Percentiles rank a stretch among this genome's conserved stretches.
phyloP scores from a whole-genome alignment of 1,140 invertebrate genomes.

The Drosophila eugracilis region DNA sequence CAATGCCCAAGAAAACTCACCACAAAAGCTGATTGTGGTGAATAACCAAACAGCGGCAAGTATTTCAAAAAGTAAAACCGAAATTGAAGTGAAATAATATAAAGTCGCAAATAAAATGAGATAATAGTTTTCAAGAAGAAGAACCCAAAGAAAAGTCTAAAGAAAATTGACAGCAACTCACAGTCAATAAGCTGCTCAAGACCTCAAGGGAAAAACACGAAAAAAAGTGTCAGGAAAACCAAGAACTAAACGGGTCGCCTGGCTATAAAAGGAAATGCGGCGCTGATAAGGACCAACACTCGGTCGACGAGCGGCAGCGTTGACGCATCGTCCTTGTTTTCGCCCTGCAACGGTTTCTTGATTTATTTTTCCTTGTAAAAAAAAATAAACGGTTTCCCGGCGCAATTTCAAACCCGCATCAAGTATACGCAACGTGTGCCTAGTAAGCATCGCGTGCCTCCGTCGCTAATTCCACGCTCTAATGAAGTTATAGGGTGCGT shows the following conservation, averaged over 20 bases:
- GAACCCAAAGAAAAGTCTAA: not conserved
- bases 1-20: slow-evolving; percentile 20
- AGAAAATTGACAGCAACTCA: no score
- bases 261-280: slow-evolving; percentile 83
- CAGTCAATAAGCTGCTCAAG: no score
- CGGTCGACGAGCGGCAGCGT: slow-evolving; percentile 77
- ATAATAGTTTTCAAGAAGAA: not conserved
- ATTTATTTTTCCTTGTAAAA: slow-evolving; percentile 27
- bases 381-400: slow-evolving; percentile 47
- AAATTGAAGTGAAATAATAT: slow-evolving; percentile 3
- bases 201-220: not conserved
- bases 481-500: slow-evolving; percentile 69
- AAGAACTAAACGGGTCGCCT: slow-evolving; percentile 6
- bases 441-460: slow-evolving; percentile 22
- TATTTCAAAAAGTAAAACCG: slow-evolving; percentile 14
- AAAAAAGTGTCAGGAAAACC: not conserved
- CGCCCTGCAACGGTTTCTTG: slow-evolving; percentile 49
- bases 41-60: slow-evolving; percentile 26
- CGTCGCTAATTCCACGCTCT: slow-evolving; percentile 47
- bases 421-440: slow-evolving; percentile 45
- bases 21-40: slow-evolving; percentile 9
- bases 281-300: slow-evolving; percentile 81
- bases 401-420: slow-evolving; percentile 25
- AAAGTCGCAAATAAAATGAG: not conserved
- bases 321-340: slow-evolving; percentile 66